Evolutionary conservation across 2,888 invertebrate genomes (phyloP), one percentile per base, ranked within the genome.

Genomic region (Rhaphigaster nebulosa): DNA sequence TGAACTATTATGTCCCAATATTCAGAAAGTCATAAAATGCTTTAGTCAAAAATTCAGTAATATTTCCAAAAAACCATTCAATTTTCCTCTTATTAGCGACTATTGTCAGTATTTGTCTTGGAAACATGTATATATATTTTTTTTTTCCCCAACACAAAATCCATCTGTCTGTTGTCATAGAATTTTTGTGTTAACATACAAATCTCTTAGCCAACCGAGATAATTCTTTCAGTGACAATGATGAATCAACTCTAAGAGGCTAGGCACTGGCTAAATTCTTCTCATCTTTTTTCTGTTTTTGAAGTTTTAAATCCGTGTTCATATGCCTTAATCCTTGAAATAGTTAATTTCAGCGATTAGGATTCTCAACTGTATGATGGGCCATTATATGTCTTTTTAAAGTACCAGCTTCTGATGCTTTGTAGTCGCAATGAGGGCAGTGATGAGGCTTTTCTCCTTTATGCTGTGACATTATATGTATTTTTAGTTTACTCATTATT

Each of bases 361-460:
- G 65, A 38, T 23, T 76, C 15, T 76, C 34, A 38, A 34, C 38
- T 20, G 34, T 76, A 76, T 76, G 70, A 76, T 76, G 70, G 70
- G 34, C 70, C 20, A 76, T 8, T 34, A 76, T 76, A 38, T 76
- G 70, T 38, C 18, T 76, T 18, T 76, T 76, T 10, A 76, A 38
- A 76, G 70, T 76, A 29, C 70, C 70, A 38, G 70, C 70, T 38
- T 76, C 70, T 20, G 70, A 76, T 38, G 70, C 70, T 76, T 38
- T 76, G 70, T 76, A 76, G 38, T 76, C 70, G 23, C 70, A 76
- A 34, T 76, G 70, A 23, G 70, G 70, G 70, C 70, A 76, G 34
- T 76, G 70, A 23, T 76, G 70, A 38, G 70, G 70, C 38, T 38
- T 76, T 23, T 76, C 70, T 38, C 70, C 70, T 76, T 34, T 76